These are phyloP conservation scores for Carduelis carduelis DNA, from an alignment of 2,797 vertebrate genomes.

Conservation along the genomic window DNA sequence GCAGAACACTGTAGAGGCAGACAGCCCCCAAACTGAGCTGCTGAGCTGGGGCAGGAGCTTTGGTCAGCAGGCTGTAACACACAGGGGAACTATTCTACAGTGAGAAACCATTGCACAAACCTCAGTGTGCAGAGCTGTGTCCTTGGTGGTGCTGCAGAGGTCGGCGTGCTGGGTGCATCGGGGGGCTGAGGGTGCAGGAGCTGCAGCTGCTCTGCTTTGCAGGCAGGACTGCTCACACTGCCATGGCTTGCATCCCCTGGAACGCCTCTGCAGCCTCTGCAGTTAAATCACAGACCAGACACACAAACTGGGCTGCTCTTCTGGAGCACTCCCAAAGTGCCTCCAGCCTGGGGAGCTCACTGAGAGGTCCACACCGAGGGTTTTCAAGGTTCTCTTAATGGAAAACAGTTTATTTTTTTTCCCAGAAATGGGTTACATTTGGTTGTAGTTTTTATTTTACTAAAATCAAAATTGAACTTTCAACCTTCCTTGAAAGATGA, in stretches of 20 bases:
- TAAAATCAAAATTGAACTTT: neutral
- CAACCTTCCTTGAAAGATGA: neutral
- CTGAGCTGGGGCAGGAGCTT: neutral
- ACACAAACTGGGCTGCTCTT: neutral
- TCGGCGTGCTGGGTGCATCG: rapidly evolving
- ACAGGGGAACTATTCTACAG: neutral
- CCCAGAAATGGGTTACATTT: neutral
- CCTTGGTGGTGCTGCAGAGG: neutral
- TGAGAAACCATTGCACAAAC: neutral
- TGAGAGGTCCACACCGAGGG: neutral
- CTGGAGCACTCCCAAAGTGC: neutral
- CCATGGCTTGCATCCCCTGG: rapidly evolving
- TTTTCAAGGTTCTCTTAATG: neutral
- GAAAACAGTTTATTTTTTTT: neutral
- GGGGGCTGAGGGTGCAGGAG: neutral
- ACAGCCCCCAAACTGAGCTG: neutral
- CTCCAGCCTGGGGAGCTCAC: neutral
- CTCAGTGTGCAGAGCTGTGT: neutral
- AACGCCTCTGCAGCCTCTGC: neutral
- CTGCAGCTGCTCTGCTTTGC: neutral
- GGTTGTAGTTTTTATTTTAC: neutral
- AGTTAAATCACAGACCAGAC: neutral
- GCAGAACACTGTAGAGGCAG: neutral
- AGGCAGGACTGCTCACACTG: neutral
- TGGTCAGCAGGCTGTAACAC: neutral